Conservation (phyloP, 2,888 invertebrate species). For the Rhabditophanes sp. region DNA sequence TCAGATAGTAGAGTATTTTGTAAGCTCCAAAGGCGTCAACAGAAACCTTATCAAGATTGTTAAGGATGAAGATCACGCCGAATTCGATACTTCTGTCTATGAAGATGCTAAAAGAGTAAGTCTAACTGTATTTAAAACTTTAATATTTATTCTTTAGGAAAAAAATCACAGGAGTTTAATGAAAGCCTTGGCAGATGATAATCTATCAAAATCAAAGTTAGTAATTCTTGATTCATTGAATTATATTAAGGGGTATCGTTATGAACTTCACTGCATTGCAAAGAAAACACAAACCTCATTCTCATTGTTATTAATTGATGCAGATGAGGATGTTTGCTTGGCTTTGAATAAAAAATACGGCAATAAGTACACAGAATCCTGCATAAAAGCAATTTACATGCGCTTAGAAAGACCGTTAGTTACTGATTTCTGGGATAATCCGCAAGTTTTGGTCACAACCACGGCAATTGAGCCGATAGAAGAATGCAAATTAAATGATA, state of each 20-base stretch:
- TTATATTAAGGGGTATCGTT: constrained; percentile 80
- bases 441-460: too few species aligned
- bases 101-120: constrained; percentile 17
- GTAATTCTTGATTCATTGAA: constrained; percentile 80
- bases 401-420: too few species aligned
- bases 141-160: constrained; percentile 15
- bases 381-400: too few species aligned
- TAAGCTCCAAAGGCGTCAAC: constrained; percentile 7
- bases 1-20: constrained; percentile 16
- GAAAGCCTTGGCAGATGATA: constrained; percentile 25
- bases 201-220: constrained; percentile 54
- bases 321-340: constrained; percentile 61
- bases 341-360: constrained; percentile 56
- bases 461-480: too few species aligned
- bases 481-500: too few species aligned
- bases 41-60: constrained; percentile 14
- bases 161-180: constrained; percentile 32
- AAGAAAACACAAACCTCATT: constrained; percentile 77
- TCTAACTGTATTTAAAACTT: background rate
- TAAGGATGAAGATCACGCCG: constrained; percentile 16
- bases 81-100: constrained; percentile 14
- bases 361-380: too few species aligned
- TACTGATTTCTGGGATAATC: too few species aligned
- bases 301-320: constrained; percentile 66
- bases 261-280: constrained; percentile 78